Evolutionary conservation across 1,140 invertebrate genomes (phyloP).

Genomic region (Druon quercuslanigerum): DNA sequence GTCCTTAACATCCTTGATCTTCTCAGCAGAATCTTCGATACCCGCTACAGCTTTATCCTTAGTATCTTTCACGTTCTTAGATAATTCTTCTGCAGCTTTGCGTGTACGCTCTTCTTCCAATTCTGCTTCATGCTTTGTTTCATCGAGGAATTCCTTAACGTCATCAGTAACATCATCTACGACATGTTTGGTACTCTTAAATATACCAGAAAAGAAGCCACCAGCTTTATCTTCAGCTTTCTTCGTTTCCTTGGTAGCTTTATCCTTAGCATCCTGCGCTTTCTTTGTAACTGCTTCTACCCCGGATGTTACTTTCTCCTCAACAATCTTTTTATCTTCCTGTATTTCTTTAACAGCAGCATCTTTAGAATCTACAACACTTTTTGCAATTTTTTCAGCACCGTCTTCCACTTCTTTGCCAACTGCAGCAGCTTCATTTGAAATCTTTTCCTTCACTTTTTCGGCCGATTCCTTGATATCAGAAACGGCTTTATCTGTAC

Average conservation of each 20-base stretch:
- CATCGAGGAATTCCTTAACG: slow-evolving; percentile 39
- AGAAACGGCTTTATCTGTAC: not conserved
- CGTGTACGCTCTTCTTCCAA: slow-evolving; percentile 14
- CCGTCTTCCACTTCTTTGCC: slow-evolving; percentile 52
- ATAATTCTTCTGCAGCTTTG: slow-evolving; percentile 43
- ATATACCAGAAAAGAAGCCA: slow-evolving; percentile 51
- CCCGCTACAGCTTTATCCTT: slow-evolving; percentile 62
- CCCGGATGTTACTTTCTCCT: not conserved
- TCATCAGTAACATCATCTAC: slow-evolving; percentile 37
- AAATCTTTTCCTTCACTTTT: not conserved
- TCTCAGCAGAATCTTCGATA: slow-evolving; percentile 60
- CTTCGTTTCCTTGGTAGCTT: slow-evolving; percentile 32
- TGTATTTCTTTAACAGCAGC: slow-evolving; percentile 49
- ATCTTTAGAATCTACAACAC: slow-evolving; percentile 48
- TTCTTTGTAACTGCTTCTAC: slow-evolving; percentile 25
- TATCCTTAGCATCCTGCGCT: not conserved
- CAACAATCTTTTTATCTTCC: not conserved
- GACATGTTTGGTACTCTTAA: slow-evolving; percentile 49
- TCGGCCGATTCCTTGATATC: slow-evolving; percentile 29
- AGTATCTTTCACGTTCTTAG: slow-evolving; percentile 57
- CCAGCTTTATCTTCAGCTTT: slow-evolving; percentile 53
- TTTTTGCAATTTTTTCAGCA: not conserved
- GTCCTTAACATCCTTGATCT: slow-evolving; percentile 33
- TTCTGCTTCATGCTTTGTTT: slow-evolving; percentile 38
- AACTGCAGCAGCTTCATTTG: not conserved